Evolutionary conservation across 2,113 vertebrate genomes (phyloP).

Genomic region (Phodopus roborovskii): DNA sequence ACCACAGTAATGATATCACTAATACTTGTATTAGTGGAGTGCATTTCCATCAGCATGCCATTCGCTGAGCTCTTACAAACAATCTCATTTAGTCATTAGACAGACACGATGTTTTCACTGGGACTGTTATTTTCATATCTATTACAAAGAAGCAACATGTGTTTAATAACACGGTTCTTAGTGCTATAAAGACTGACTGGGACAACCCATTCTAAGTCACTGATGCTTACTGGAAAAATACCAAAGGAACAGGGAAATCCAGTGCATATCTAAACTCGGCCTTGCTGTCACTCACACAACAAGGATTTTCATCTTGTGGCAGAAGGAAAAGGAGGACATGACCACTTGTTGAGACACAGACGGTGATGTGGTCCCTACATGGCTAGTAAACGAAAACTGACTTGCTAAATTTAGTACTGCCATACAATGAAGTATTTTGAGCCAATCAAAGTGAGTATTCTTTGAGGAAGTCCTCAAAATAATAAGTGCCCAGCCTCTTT

Average conservation of each 20-base stretch:
- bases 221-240: slow-evolving; percentile 1
- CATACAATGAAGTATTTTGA: slow-evolving; percentile 14
- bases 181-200: not conserved
- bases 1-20: not conserved
- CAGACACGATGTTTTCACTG: not conserved
- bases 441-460: not conserved
- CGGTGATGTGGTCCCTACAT: not conserved
- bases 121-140: not conserved
- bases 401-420: not conserved
- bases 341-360: not conserved
- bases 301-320: not conserved
- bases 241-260: not conserved
- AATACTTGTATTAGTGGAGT: not conserved
- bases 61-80: not conserved
- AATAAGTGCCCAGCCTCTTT: not conserved
- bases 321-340: not conserved
- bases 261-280: not conserved
- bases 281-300: not conserved
- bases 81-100: slow-evolving; percentile 24
- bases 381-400: slow-evolving; percentile 40
- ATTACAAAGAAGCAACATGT: not conserved
- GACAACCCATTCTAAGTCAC: not conserved
- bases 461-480: slow-evolving; percentile 9
- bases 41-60: not conserved
- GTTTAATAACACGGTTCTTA: not conserved